A percentile compares a stretch with the other conserved stretches of the same genome.
Evolutionary conservation across 2,797 vertebrate genomes (phyloP).

Genomic region (Huso huso): DNA sequence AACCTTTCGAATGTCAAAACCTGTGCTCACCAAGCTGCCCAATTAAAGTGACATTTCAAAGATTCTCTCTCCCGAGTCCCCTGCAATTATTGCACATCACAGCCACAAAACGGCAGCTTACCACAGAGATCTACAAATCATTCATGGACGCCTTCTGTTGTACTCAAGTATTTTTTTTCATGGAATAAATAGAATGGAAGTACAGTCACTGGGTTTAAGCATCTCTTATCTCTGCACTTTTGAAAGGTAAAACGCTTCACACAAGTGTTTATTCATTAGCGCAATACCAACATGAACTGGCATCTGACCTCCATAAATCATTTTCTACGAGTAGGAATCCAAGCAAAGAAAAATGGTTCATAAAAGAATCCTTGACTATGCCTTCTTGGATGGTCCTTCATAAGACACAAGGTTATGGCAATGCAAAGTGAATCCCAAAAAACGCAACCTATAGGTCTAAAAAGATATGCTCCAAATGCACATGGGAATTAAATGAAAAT

Average conservation of each 20-base stretch:
- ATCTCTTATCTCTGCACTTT: constrained; percentile 47
- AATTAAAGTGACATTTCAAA: constrained; percentile 38
- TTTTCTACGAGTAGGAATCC: not conserved
- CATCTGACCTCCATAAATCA: not conserved
- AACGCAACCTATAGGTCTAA: too few relatives aligned
- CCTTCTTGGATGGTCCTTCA: too few relatives aligned
- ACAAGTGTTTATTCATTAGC: not conserved
- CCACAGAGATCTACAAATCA: constrained; percentile 18
- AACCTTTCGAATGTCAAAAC: constrained; percentile 36
- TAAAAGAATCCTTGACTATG: too few relatives aligned
- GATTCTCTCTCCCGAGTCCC: constrained; percentile 18
- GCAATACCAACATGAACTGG: not conserved
- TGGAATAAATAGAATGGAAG: not conserved
- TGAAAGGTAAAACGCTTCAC: constrained; percentile 41
- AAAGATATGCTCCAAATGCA: too few relatives aligned
- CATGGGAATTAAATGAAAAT: not conserved
- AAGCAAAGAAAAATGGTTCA: not conserved
- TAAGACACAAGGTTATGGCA: too few relatives aligned
- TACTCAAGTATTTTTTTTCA: constrained; percentile 17
- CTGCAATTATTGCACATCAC: constrained; percentile 29
- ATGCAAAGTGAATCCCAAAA: too few relatives aligned
- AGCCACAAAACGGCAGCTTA: constrained; percentile 34
- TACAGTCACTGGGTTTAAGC: constrained; percentile 19
- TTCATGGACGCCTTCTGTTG: constrained; percentile 33
- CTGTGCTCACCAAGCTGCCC: constrained; percentile 28